Evolutionary conservation across 2,888 invertebrate genomes (phyloP).

Genomic region (Drosophila demipolita): DNA sequence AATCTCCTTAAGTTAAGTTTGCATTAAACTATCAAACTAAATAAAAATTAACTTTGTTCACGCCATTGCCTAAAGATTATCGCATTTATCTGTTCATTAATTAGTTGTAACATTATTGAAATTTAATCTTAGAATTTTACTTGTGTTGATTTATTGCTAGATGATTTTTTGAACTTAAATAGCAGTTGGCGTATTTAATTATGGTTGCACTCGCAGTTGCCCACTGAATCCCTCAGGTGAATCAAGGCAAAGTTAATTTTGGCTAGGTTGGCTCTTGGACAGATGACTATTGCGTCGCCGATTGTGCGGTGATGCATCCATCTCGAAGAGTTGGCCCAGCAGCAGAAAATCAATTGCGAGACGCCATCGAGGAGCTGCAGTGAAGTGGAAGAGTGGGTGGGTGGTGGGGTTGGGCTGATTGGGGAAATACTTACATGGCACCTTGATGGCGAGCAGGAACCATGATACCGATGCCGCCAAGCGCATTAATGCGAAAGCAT

Average conservation of each 20-base stretch:
- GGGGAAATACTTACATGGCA: slow-evolving; percentile 26
- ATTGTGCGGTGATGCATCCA: neutral
- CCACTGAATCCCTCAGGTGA: neutral
- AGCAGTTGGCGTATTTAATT: neutral
- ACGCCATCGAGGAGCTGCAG: slow-evolving; percentile 51
- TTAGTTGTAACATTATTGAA: neutral
- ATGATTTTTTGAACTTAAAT: neutral
- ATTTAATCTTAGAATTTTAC: neutral
- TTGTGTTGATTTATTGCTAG: neutral
- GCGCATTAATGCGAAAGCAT: slow-evolving; percentile 42
- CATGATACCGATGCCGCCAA: slow-evolving; percentile 33
- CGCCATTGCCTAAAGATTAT: neutral
- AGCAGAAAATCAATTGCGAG: slow-evolving; percentile 50
- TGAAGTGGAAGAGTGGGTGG: neutral
- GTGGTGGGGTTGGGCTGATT: neutral
- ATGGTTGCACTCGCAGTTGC: neutral
- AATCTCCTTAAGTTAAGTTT: neutral
- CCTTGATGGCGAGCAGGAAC: slow-evolving; percentile 42
- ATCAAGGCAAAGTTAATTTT: slow-evolving; percentile 1
- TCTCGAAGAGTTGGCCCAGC: slow-evolving; percentile 42
- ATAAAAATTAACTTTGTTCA: neutral
- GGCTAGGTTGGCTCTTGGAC: neutral
- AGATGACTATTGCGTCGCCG: slow-evolving; percentile 11
- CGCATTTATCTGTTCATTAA: neutral
- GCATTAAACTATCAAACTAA: neutral